Base-by-base conservation (phyloP, 1,140 invertebrate species). In the Drosophila littoralis region DNA sequence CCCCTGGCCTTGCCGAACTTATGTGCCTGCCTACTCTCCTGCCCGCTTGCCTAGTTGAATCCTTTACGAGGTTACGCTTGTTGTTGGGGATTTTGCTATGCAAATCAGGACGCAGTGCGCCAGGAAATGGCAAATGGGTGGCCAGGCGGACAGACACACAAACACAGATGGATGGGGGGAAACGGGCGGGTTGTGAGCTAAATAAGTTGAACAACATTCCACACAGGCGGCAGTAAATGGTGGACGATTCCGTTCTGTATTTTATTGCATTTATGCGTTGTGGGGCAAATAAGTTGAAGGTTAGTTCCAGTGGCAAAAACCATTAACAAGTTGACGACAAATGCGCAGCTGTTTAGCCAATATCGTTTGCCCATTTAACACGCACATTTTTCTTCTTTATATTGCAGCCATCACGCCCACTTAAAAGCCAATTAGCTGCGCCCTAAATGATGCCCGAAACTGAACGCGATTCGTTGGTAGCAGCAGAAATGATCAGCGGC, bases 361-460 rank as follows among this genome's bases (percentile, higher is more conserved):
- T 78, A 68, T 68, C 38, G 36, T 52, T 75, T 69, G 7, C 48
- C 32, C 38, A 13, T 55, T 36, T 60, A 33, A 33, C 35, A 22
- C 36, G 50, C 46, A 36, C 52, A 15, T 64, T 28, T 60, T 40
- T 52, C 15, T 36, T 68, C 7, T 67, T 0, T 60, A 50, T 48
- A n/a, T 79, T 68, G 7, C 83, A 86, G 83, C 77, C 76, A 75
- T 45, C 72, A 58, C 57, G 69, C 69, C 74, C 74, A 73, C 48
- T 35, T 58, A 38, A 17, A 33, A 43, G 43, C 36, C 52, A 63
- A 61, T 75, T 64, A 71, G 38, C 60, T 33, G 72, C 65, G 79
- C 83, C 76, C 79, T 83, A 91, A 91, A 92, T 92, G 91, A 92
- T 92, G 91, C 91, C 91, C 84, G 90, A 92, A 91, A 86, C 91